phyloP scores from a whole-genome alignment of 2,888 invertebrate species.

The Nowickia ferox region DNA sequence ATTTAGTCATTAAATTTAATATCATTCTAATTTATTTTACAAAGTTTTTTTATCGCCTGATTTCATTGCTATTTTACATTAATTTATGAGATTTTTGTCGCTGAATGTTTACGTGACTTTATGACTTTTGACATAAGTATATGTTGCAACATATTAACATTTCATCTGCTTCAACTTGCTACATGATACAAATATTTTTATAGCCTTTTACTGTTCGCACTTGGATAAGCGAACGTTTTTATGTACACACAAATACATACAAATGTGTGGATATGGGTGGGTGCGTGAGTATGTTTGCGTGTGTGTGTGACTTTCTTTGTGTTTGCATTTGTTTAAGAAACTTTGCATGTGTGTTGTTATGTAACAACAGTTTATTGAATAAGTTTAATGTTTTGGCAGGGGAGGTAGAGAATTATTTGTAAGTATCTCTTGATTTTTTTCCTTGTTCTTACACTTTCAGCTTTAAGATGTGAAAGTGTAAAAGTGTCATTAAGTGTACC shows the following conservation, averaged over 20 bases:
- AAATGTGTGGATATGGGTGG: background rate
- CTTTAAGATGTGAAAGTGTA: slow-evolving; percentile 6
- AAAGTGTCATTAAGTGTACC: slow-evolving; percentile 43
- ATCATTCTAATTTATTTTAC: slow-evolving; percentile 68
- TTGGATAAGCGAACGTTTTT: background rate
- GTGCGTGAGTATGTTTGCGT: background rate
- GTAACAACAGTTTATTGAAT: slow-evolving; percentile 25
- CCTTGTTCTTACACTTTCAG: background rate
- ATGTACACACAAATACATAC: background rate
- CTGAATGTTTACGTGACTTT: slow-evolving; percentile 69
- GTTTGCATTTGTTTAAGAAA: slow-evolving; percentile 3
- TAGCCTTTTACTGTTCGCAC: slow-evolving; percentile 26
- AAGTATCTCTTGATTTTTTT: slow-evolving; percentile 14
- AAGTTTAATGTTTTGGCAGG: background rate
- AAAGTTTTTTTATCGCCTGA: slow-evolving; percentile 56
- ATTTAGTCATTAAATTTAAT: slow-evolving; percentile 65
- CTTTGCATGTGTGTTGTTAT: slow-evolving; percentile 2
- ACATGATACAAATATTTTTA: slow-evolving; percentile 54
- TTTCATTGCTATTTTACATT: slow-evolving; percentile 65
- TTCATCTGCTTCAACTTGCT: slow-evolving; percentile 63
- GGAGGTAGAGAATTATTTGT: slow-evolving; percentile 9
- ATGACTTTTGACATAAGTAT: slow-evolving; percentile 68
- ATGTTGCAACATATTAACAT: slow-evolving; percentile 70
- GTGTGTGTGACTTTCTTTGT: no score
- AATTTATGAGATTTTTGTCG: slow-evolving; percentile 68